These are phyloP conservation scores for Cyclophora punctaria DNA, from an alignment of 2,888 invertebrate genomes.

Conservation along the genomic window DNA sequence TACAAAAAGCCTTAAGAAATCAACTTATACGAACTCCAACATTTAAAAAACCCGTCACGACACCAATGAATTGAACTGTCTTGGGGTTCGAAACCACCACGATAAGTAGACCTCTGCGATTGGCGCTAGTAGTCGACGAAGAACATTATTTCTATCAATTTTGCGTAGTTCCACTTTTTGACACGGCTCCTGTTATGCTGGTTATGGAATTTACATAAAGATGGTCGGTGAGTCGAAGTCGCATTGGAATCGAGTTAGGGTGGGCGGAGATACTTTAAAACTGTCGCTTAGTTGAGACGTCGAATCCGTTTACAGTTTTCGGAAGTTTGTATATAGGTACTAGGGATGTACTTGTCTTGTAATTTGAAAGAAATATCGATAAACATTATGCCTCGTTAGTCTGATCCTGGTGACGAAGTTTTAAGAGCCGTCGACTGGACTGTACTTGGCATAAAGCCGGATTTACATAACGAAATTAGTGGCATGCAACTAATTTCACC, in stretches of 20 bases:
- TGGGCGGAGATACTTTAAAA: conserved; percentile 63
- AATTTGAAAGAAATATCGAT: no score
- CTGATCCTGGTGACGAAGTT: no score
- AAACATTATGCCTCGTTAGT: no score
- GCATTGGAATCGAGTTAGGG: conserved; percentile 69
- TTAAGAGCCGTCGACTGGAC: no score
- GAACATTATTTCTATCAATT: conserved; percentile 10
- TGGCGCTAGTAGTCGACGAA: conserved; percentile 16
- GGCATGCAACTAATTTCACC: no score
- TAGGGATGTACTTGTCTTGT: no score
- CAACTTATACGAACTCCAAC: conserved; percentile 43
- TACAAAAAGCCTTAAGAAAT: conserved; percentile 32
- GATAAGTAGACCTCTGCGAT: conserved; percentile 14
- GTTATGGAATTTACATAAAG: conserved; percentile 66
- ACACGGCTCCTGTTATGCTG: conserved; percentile 39
- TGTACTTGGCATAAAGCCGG: no score
- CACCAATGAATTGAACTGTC: conserved; percentile 47
- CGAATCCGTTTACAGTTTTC: conserved; percentile 70
- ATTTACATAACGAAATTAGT: no score
- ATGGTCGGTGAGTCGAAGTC: conserved; percentile 56
- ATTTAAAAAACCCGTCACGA: conserved; percentile 58
- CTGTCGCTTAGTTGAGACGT: conserved; percentile 71
- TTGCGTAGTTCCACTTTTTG: conserved; percentile 22
- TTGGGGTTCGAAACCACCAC: conserved; percentile 33
- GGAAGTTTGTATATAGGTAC: conserved; percentile 33